Conservation (phyloP, 2,797 vertebrate species). For the Novumbra hubbsi region DNA sequence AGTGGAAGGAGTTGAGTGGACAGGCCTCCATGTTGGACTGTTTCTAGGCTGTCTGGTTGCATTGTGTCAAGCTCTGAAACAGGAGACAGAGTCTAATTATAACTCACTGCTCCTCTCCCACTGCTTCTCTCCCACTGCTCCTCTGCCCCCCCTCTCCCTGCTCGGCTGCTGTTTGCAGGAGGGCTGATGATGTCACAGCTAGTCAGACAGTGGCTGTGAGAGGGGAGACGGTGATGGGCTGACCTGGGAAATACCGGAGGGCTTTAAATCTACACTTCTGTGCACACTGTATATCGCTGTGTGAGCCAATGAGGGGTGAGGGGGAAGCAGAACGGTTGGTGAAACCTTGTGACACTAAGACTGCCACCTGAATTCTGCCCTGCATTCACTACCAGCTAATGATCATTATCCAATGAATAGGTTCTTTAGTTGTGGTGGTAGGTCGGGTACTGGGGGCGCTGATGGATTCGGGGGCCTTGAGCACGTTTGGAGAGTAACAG, state of each 20-base stretch:
- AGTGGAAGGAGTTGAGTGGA: not conserved
- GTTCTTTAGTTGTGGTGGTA: not conserved
- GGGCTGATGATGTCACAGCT: constrained; percentile 44
- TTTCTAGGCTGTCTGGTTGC: constrained; percentile 32
- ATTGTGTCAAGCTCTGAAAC: constrained; percentile 36
- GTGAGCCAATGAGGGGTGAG: too few species aligned
- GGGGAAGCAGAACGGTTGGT: not conserved
- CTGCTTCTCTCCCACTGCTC: constrained; percentile 34
- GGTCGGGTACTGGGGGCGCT: not conserved
- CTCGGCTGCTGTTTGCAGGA: constrained; percentile 39
- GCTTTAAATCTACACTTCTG: not conserved
- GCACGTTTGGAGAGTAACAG: constrained; percentile 4
- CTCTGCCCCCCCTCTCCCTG: constrained; percentile 13
- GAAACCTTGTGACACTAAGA: not conserved
- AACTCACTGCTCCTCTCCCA: constrained; percentile 32
- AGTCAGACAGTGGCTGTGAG: constrained; percentile 24
- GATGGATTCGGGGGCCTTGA: constrained; percentile 8
- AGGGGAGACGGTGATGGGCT: constrained; percentile 29
- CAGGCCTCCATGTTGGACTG: constrained; percentile 4
- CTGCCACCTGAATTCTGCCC: not conserved
- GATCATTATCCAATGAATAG: not conserved
- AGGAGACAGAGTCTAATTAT: constrained; percentile 45
- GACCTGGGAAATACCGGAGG: not conserved
- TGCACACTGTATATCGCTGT: not conserved
- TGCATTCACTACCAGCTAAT: not conserved